phyloP scores from a whole-genome alignment of 2,113 vertebrate genomes.

The Megaceryle maxima region DNA sequence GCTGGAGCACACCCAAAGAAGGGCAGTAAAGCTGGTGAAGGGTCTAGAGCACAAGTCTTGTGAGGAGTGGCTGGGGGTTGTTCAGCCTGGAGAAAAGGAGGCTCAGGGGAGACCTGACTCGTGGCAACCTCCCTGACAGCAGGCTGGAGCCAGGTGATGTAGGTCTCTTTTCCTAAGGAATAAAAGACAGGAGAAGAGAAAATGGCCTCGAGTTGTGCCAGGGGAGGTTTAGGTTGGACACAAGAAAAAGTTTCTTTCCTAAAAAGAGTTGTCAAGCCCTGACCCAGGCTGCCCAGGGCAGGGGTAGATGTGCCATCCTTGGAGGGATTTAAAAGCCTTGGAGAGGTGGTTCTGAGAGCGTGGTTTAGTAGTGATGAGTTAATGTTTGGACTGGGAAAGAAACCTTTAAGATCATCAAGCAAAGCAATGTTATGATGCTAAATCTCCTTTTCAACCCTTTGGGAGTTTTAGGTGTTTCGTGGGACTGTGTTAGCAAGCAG shows the following conservation, averaged over 20 bases:
- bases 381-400: not conserved
- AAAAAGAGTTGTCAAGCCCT: too few relatives aligned
- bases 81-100: not conserved
- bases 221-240: too few relatives aligned
- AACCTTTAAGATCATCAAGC: not conserved
- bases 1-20: not conserved
- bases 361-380: not conserved
- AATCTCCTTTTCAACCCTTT: not conserved
- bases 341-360: not conserved
- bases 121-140: not conserved
- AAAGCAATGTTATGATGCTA: not conserved
- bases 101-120: not conserved
- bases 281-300: too few relatives aligned
- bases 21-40: not conserved
- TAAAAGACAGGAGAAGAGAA: too few relatives aligned
- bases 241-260: too few relatives aligned
- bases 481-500: not conserved
- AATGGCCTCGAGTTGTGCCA: too few relatives aligned
- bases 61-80: not conserved
- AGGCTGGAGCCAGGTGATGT: not conserved
- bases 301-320: too few relatives aligned
- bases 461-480: not conserved
- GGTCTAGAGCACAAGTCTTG: not conserved
- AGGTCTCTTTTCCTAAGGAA: not conserved
- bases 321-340: too few relatives aligned